Conservation (phyloP, 2,113 vertebrate species). For the Lophius piscatorius region DNA sequence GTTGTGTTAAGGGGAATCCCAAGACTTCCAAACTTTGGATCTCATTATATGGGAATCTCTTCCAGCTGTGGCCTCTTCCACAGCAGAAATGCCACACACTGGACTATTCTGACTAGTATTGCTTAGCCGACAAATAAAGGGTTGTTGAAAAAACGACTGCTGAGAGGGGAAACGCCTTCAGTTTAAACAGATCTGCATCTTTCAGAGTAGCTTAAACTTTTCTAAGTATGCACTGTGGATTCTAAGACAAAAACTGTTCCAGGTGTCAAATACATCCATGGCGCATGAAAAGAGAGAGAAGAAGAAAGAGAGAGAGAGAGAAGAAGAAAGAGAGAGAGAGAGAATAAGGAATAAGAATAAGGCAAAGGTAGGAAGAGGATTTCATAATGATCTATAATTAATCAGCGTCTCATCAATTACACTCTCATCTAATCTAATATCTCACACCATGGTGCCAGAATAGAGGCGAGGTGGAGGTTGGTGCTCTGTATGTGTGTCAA, state of each 20-base stretch:
- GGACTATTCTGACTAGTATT: not conserved
- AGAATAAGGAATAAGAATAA: too few species aligned
- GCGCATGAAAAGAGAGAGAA: not conserved
- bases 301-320: not conserved
- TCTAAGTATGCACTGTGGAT: not conserved
- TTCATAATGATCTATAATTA: slow-evolving; percentile 60
- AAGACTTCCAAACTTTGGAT: not conserved
- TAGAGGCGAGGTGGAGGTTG: slow-evolving; percentile 6
- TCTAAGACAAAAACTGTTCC: too few species aligned
- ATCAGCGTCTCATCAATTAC: slow-evolving; percentile 61
- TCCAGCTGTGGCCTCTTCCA: not conserved
- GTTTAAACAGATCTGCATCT: too few species aligned
- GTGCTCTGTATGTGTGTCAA: slow-evolving; percentile 5
- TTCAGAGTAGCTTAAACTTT: too few species aligned
- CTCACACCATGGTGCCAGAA: slow-evolving; percentile 37
- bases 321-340: not conserved
- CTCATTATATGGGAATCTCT: not conserved
- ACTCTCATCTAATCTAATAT: slow-evolving; percentile 55
- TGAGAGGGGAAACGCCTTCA: too few species aligned
- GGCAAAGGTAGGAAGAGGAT: slow-evolving; percentile 20
- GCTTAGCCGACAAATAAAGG: not conserved
- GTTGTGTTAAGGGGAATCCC: too few species aligned
- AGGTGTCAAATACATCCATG: too few species aligned
- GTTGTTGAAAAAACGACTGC: not conserved
- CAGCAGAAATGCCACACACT: not conserved